Percentiles rank a stretch among this genome's conserved stretches.
Evolutionary conservation across 2,113 vertebrate species (phyloP).

Genomic region (Gopherus evgoodei): DNA sequence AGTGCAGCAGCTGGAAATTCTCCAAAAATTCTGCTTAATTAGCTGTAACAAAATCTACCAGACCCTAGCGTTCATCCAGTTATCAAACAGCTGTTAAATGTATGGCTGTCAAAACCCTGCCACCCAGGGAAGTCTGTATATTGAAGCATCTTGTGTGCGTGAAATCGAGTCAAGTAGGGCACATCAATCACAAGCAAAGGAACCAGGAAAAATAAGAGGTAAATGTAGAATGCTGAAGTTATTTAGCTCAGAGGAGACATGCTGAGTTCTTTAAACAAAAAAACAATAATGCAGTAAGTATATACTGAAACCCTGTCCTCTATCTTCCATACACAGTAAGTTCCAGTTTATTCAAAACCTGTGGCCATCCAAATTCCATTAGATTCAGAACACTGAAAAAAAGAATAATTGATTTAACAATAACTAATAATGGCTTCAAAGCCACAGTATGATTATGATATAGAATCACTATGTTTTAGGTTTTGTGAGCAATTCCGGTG

Average conservation of each 20-base stretch:
- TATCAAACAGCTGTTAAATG: not conserved
- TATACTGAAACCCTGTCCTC: not conserved
- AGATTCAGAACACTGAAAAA: not conserved
- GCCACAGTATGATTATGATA: not conserved
- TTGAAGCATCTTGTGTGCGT: not conserved
- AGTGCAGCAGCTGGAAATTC: not conserved
- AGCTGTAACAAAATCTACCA: conserved; percentile 7
- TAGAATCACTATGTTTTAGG: not conserved
- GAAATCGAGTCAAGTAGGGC: not conserved
- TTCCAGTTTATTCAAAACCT: conserved; percentile 30
- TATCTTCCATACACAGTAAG: not conserved
- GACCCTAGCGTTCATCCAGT: not conserved
- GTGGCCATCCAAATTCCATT: not conserved
- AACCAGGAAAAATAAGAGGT: not conserved
- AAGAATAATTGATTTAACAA: conserved; percentile 13
- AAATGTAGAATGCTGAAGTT: not conserved
- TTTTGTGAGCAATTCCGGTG: not conserved
- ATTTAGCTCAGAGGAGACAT: not conserved
- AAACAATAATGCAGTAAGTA: not conserved
- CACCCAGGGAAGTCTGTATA: not conserved
- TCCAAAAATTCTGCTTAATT: not conserved
- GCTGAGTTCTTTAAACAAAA: not conserved
- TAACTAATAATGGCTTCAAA: not conserved
- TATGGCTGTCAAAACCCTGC: not conserved
- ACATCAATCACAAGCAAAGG: not conserved